Evolutionary conservation across 2,113 vertebrate species (phyloP), one percentile per base, ranked within the genome.

Genomic region (Paradoxurus hermaphroditus): DNA sequence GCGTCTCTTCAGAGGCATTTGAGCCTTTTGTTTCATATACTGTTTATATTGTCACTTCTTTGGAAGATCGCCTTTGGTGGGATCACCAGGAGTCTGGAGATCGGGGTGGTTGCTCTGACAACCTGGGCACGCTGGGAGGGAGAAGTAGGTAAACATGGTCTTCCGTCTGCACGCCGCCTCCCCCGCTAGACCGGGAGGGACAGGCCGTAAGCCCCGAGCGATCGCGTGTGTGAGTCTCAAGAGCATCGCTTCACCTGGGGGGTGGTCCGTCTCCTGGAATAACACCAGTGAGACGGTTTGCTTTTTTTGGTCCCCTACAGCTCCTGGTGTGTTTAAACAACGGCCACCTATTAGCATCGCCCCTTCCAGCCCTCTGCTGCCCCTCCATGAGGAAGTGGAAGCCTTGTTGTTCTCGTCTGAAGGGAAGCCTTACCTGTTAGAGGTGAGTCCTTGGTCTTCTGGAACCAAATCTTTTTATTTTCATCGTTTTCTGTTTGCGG

Each of bases 401-500:
- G 98, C 99, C 46, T 99, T 99, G 79, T 97, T 99, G 77, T 99
- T 99, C 98, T 99, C 99, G 94, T 99, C 99, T 31, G 99, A 99
- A 81, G 99, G 99, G 79, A 99, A 99, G 82, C 99, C 99, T 51
- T 99, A 99, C 97, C 98, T 99, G 92, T 98, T 99, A 82, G 99
- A 99, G 99, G 99, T 99, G 98, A 19, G 87, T 96, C 36, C 51
- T 77, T 41, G 19, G 81, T 49, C 39, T 91, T 16, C 72, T 34
- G 6, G 85, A 75, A 39, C 41, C 49, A 13, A 87, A 53, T 82
- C 44, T 78, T 49, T 46, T 62, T 23, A 19, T 41, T 68, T 51
- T 56, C 3, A 4, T 59, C 39, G n/a, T 49, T 90, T 63, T 56
- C 53, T 79, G 2, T 19, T 53, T 92, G 46, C 75, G 31, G 36